phyloP scores from a whole-genome alignment of 2,888 invertebrate species.

The Girardia tigrina region DNA sequence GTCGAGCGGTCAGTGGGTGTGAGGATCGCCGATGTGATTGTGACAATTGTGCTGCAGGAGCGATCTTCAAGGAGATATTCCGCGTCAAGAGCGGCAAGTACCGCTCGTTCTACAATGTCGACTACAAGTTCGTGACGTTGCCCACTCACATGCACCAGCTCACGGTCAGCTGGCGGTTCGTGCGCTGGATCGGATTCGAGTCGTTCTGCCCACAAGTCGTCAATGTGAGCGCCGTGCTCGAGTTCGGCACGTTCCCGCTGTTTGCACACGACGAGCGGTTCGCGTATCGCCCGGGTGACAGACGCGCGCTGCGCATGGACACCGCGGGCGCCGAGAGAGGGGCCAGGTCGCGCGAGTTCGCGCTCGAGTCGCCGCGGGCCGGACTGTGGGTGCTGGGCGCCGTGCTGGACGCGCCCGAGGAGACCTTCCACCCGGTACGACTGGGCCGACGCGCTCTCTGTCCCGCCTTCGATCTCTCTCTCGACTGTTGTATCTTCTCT shows the following conservation, averaged over 20 bases:
- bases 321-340: neutral
- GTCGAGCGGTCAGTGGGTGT: too few species aligned
- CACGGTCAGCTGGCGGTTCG: neutral
- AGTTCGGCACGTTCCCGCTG: neutral
- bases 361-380: neutral
- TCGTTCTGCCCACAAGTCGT: neutral
- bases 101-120: neutral
- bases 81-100: neutral
- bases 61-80: neutral
- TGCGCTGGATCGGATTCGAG: conserved; percentile 3
- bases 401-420: neutral
- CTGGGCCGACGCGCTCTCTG: too few species aligned
- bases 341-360: neutral
- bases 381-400: neutral
- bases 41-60: too few species aligned
- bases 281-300: neutral
- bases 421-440: neutral
- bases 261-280: neutral
- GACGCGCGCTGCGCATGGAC: neutral
- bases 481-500: too few species aligned
- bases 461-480: too few species aligned
- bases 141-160: neutral
- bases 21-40: too few species aligned
- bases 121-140: neutral
- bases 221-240: neutral